Percentiles rank a stretch among this genome's conserved stretches.
phyloP scores from a whole-genome alignment of 1,140 invertebrate species.

The Antheraea pernyi region DNA sequence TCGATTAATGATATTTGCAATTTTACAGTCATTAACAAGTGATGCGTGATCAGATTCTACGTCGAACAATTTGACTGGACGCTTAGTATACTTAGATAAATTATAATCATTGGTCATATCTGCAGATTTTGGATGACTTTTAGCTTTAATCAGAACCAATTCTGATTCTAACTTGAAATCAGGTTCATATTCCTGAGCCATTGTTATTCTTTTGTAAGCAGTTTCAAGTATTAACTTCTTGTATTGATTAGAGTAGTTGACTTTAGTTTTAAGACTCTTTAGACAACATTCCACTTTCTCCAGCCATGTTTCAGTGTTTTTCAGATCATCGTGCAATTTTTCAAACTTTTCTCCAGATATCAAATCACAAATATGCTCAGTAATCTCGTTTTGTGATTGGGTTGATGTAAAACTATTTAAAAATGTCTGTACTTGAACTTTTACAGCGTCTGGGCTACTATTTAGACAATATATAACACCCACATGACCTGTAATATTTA shows the following conservation, averaged over 20 bases:
- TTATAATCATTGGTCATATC: slow-evolving; percentile 29
- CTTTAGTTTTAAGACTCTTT: neutral
- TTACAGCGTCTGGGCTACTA: slow-evolving; percentile 31
- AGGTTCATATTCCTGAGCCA: neutral
- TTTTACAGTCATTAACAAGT: slow-evolving; percentile 23
- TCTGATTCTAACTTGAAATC: slow-evolving; percentile 23
- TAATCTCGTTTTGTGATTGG: slow-evolving; percentile 24
- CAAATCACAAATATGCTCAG: slow-evolving; percentile 25
- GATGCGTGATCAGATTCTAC: slow-evolving; percentile 26
- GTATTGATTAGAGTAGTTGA: slow-evolving; percentile 12
- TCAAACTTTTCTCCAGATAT: slow-evolving; percentile 20
- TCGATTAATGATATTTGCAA: slow-evolving; percentile 31
- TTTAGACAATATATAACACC: slow-evolving; percentile 31
- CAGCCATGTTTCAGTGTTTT: slow-evolving; percentile 19
- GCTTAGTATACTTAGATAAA: slow-evolving; percentile 27
- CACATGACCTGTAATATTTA: slow-evolving; percentile 23
- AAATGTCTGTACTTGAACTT: slow-evolving; percentile 22
- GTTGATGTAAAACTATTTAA: slow-evolving; percentile 21
- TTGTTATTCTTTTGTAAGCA: neutral
- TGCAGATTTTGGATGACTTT: slow-evolving; percentile 17
- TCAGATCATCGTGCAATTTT: slow-evolving; percentile 23
- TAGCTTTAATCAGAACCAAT: slow-evolving; percentile 29
- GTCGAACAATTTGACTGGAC: slow-evolving; percentile 26
- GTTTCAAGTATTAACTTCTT: neutral
- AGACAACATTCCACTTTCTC: slow-evolving; percentile 25